Evolutionary conservation across 1,140 invertebrate genomes (phyloP), one percentile per base, ranked within the genome.

Genomic region (Caenorhabditis brenneri): DNA sequence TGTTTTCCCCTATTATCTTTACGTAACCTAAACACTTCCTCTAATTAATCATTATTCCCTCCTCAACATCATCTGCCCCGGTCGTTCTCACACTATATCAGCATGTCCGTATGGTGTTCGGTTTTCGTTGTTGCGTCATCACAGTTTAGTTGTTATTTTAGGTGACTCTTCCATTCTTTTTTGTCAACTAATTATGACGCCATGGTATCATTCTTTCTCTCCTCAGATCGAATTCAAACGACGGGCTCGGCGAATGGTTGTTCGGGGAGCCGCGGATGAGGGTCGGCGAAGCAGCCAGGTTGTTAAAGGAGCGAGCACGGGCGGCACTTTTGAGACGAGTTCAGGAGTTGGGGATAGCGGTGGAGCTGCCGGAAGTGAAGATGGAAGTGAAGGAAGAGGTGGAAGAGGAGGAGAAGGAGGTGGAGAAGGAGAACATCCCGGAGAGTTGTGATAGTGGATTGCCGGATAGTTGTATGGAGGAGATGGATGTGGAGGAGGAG

Each of bases 221-320:
- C 53, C 31, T 22, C 36, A 46, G 81, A 48, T 51, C 31, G 22
- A 74, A 82, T 33, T 58, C 49, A 42, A 51, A 51, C 65, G 65
- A 74, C 42, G 80, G 80, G 24, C 49, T 46, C 24, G 80, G 65
- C 10, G 83, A 84, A 80, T 84, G 83, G 83, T 36, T 84, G 12
- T 84, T 65, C 39, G 83, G 83, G 29, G 83, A 84, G 39, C 48
- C 51, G 9, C 7, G 78, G 24, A 80, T 65, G 74, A 42, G 6
- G 24, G 22, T 84, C 2, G 33, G 5, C 2, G 78, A 79, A 24
- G 83, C 83, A 6, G 83, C 83, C 0, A 46, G 55, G 9, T 19
- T 65, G 9, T 5, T 84, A 4, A 79, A 55, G 27, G 36, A 39
- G 48, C n/a, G 83, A 49, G 83, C 83, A 19, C 5, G 19, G 48